Evolutionary conservation across 2,797 vertebrate genomes (phyloP).

Genomic region (Champsocephalus gunnari): DNA sequence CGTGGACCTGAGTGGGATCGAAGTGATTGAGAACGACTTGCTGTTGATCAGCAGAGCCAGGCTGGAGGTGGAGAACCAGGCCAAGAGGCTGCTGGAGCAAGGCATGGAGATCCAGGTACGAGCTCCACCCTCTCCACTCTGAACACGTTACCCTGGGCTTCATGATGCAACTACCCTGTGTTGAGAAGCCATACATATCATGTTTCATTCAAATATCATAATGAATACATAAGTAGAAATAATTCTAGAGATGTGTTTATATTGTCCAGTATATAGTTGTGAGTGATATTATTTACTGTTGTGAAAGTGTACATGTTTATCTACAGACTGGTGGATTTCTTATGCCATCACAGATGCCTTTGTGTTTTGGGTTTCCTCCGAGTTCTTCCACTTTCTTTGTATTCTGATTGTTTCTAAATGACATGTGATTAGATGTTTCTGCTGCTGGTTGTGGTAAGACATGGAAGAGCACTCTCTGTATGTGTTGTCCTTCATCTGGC

Average conservation of each 20-base stretch:
- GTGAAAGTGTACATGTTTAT: neutral
- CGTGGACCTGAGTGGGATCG: conserved; percentile 95
- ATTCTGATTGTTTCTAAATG: neutral
- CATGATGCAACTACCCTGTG: neutral
- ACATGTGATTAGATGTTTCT: neutral
- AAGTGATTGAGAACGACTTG: conserved; percentile 96
- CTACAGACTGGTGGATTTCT: neutral
- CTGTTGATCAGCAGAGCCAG: conserved; percentile 95
- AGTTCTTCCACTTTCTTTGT: neutral
- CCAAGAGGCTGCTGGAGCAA: conserved; percentile 95
- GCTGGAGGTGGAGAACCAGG: conserved; percentile 98
- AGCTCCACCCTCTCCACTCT: neutral
- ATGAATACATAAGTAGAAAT: neutral
- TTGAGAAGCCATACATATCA: neutral
- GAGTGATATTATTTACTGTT: neutral
- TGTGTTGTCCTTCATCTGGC: conserved; percentile 45
- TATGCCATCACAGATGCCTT: neutral
- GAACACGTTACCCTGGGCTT: neutral
- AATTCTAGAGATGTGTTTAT: neutral
- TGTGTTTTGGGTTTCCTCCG: neutral
- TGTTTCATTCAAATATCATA: no score
- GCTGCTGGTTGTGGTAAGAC: no score
- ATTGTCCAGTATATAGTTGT: neutral
- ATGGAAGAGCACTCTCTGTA: neutral
- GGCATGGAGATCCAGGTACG: conserved; percentile 97